Evolutionary conservation across 2,888 invertebrate species (phyloP).

Genomic region (Andrena hattorfiana): DNA sequence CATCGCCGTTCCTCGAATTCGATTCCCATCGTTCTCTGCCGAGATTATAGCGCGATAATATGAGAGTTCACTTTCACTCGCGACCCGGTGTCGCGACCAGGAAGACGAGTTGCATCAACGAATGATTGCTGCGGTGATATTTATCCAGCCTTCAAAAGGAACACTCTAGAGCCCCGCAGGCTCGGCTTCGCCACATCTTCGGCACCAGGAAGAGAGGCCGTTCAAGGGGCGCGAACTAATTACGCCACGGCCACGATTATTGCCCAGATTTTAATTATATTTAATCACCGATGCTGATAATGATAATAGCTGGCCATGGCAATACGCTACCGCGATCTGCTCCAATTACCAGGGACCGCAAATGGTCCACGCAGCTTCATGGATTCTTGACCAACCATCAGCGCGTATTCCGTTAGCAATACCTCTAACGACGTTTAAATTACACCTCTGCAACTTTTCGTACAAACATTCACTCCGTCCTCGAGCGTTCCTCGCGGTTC

Average conservation of each 20-base stretch:
- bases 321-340: constrained; percentile 19
- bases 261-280: constrained; percentile 22
- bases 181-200: constrained; percentile 2
- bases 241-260: constrained; percentile 15
- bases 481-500: background rate
- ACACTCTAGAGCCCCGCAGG: background rate
- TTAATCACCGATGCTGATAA: constrained; percentile 31
- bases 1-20: constrained; percentile 60
- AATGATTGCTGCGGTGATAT: constrained; percentile 64
- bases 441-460: background rate
- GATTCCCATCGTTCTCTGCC: constrained; percentile 71
- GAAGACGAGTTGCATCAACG: constrained; percentile 76
- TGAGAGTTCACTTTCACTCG: constrained; percentile 79
- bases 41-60: constrained; percentile 69
- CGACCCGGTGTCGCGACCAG: constrained; percentile 75
- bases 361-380: constrained; percentile 9
- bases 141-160: constrained; percentile 65
- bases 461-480: background rate
- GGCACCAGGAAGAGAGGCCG: background rate
- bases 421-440: background rate
- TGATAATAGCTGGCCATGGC: background rate
- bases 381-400: constrained; percentile 3
- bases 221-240: background rate
- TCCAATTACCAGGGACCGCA: constrained; percentile 10
- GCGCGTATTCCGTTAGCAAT: constrained; percentile 1